A percentile compares a stretch with the other conserved stretches of the same genome.
Conservation (phyloP, 2,113 vertebrate species). For the Herpetotheres cachinnans region DNA sequence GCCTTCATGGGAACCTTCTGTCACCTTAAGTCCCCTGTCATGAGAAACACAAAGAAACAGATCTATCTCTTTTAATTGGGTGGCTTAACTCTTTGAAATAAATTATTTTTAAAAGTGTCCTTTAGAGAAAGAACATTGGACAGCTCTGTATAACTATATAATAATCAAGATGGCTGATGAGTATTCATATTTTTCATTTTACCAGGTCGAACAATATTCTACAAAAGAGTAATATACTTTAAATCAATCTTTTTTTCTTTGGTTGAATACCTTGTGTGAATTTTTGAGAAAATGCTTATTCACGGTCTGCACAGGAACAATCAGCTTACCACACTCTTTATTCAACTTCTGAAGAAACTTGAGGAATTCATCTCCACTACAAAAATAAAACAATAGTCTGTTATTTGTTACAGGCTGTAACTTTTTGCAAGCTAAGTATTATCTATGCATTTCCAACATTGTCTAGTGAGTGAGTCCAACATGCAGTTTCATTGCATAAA, state of each 20-base stretch:
- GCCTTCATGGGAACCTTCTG: neutral
- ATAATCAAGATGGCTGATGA: neutral
- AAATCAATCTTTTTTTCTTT: neutral
- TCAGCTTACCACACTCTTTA: conserved; percentile 86
- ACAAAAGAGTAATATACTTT: neutral
- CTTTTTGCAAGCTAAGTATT: neutral
- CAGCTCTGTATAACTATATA: neutral
- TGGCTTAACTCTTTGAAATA: neutral
- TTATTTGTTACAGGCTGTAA: neutral
- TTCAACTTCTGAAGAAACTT: conserved; percentile 85
- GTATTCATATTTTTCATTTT: neutral
- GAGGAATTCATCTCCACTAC: conserved; percentile 85
- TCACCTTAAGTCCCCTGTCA: conserved; percentile 6
- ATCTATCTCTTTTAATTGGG: neutral
- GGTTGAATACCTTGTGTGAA: conserved; percentile 81
- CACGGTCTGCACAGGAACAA: conserved; percentile 78
- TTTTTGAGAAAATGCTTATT: conserved; percentile 80
- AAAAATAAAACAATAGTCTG: conserved; percentile 7
- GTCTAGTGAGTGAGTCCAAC: neutral
- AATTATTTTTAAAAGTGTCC: neutral
- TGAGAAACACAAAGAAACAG: neutral
- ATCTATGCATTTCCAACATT: neutral
- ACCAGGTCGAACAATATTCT: neutral
- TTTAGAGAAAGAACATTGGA: neutral
- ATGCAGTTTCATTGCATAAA: neutral